A percentile compares a stretch with the other conserved stretches of the same genome.
These are phyloP conservation scores for Conus betulinus DNA, from an alignment of 1,140 invertebrate genomes.

Conservation along the genomic window DNA sequence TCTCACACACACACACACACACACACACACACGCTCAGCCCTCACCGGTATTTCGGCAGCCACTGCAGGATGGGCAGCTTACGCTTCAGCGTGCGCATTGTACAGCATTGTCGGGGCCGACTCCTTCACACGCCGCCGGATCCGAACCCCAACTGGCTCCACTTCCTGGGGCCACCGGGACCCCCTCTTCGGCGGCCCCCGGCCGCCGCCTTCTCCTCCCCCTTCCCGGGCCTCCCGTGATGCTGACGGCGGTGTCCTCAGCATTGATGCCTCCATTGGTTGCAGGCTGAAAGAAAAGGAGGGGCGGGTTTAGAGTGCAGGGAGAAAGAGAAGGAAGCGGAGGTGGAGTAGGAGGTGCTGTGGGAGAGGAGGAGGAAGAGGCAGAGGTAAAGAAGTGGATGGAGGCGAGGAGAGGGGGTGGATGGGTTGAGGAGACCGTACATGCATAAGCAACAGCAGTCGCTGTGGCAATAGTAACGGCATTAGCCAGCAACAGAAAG, in stretches of 20 bases:
- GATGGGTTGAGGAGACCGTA: too few species aligned
- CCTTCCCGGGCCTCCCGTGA: background rate
- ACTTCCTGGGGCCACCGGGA: background rate
- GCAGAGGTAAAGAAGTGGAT: too few species aligned
- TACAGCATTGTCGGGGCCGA: slow-evolving; percentile 51
- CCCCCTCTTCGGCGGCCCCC: background rate
- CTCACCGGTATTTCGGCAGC: slow-evolving; percentile 67
- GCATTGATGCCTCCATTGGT: slow-evolving; percentile 30
- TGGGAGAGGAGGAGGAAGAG: too few species aligned
- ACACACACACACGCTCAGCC: background rate
- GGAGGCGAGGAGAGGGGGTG: too few species aligned
- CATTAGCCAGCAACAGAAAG: too few species aligned
- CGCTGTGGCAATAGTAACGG: too few species aligned
- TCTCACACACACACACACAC: background rate
- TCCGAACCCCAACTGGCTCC: background rate
- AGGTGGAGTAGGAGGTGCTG: background rate
- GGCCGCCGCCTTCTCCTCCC: background rate
- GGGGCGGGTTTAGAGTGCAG: too few species aligned
- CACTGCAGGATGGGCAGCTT: slow-evolving; percentile 67
- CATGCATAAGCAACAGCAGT: too few species aligned
- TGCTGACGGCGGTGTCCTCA: background rate
- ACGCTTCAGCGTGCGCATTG: slow-evolving; percentile 51
- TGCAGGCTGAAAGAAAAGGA: slow-evolving; percentile 16
- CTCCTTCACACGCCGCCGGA: slow-evolving; percentile 40
- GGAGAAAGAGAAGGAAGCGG: too few species aligned